A percentile compares a stretch with the other conserved stretches of the same genome.
phyloP scores from a whole-genome alignment of 2,888 invertebrate genomes.

The Argyresthia goedartella region DNA sequence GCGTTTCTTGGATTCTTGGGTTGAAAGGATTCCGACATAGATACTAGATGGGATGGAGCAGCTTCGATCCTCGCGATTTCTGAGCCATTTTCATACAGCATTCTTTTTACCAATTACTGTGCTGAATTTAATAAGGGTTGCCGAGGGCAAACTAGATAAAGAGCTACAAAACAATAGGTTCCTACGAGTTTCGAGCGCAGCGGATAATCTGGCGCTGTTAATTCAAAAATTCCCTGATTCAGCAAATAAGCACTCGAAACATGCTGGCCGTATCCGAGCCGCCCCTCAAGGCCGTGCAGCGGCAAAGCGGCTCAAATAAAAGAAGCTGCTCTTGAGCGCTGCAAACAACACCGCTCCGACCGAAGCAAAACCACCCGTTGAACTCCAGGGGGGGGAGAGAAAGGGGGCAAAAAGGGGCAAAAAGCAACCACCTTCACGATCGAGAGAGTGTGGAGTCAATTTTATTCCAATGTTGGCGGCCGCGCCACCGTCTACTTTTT shows the following conservation, averaged over 20 bases:
- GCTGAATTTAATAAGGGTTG: too few species aligned
- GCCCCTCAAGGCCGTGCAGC: constrained; percentile 63
- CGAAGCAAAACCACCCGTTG: constrained; percentile 70
- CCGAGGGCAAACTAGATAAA: too few species aligned
- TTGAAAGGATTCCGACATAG: too few species aligned
- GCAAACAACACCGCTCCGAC: constrained; percentile 66
- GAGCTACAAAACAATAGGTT: too few species aligned
- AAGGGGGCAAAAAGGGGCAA: constrained; percentile 45
- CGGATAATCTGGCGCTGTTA: constrained; percentile 46
- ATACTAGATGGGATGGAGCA: too few species aligned
- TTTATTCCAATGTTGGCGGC: constrained; percentile 71
- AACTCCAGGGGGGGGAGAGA: constrained; percentile 50
- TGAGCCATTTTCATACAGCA: too few species aligned
- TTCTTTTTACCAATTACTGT: too few species aligned
- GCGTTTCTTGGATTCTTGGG: too few species aligned
- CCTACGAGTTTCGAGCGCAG: constrained; percentile 16
- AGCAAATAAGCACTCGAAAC: constrained; percentile 59
- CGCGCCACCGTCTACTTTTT: constrained; percentile 67
- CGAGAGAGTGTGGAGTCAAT: constrained; percentile 71
- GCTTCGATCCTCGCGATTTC: too few species aligned
- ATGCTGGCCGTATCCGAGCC: constrained; percentile 49
- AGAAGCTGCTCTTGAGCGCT: constrained; percentile 67
- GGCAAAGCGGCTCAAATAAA: constrained; percentile 67
- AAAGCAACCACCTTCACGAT: constrained; percentile 65
- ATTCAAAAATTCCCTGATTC: constrained; percentile 62